Conservation (phyloP, 2,888 invertebrate genomes). For the Drosophila peninsularis region DNA sequence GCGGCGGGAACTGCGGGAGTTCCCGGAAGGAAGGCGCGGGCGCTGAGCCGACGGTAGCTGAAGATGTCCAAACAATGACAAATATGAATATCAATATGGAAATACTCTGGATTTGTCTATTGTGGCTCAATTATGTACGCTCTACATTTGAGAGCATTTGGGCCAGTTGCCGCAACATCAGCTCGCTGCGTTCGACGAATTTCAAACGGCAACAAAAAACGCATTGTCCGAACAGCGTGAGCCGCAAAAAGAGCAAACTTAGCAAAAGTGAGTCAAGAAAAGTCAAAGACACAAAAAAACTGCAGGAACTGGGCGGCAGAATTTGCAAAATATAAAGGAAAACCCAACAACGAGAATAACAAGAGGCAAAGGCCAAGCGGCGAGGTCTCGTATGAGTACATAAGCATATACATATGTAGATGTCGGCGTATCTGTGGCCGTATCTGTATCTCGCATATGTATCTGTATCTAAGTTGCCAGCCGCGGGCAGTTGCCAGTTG, state of each 20-base stretch:
- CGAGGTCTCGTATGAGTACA: slow-evolving; percentile 29
- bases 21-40: slow-evolving; percentile 42
- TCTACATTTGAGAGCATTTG: slow-evolving; percentile 44
- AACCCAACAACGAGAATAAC: slow-evolving; percentile 15
- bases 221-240: slow-evolving; percentile 66
- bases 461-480: slow-evolving; percentile 58
- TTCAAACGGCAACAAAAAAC: slow-evolving; percentile 51
- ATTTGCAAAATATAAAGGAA: slow-evolving; percentile 46
- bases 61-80: slow-evolving; percentile 66
- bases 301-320: slow-evolving; percentile 62
- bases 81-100: slow-evolving; percentile 66
- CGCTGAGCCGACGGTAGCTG: slow-evolving; percentile 43
- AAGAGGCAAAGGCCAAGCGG: slow-evolving; percentile 42
- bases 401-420: slow-evolving; percentile 20
- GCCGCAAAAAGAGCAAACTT: slow-evolving; percentile 24
- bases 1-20: slow-evolving; percentile 17
- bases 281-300: slow-evolving; percentile 7
- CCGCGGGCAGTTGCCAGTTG: slow-evolving; percentile 47
- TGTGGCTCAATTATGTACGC: slow-evolving; percentile 59
- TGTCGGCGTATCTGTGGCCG: slow-evolving; percentile 46
- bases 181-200: slow-evolving; percentile 40
- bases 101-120: slow-evolving; percentile 32
- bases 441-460: slow-evolving; percentile 56
- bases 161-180: slow-evolving; percentile 20
- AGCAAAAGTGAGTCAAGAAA: slow-evolving; percentile 45